Percentiles rank a stretch among this genome's conserved stretches.
Conservation (phyloP, 2,113 vertebrate species). For the Zosterops lateralis region DNA sequence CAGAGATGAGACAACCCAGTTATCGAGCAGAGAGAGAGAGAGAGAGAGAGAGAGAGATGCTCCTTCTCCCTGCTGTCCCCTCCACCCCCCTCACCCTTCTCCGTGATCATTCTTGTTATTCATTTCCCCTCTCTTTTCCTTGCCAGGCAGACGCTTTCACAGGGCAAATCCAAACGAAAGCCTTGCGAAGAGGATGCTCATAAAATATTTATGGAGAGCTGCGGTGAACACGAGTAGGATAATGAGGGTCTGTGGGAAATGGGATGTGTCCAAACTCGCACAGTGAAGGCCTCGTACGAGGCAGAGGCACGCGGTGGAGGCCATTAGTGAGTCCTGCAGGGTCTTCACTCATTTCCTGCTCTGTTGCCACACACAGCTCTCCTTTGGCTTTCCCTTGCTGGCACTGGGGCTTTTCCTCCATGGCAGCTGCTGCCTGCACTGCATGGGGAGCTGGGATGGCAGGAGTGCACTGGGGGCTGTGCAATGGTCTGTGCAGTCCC, state of each 20-base stretch:
- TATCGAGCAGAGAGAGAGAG: not conserved
- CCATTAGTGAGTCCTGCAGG: constrained; percentile 29
- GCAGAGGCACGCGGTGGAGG: not conserved
- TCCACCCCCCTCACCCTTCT: not conserved
- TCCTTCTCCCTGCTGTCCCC: not conserved
- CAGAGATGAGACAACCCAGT: not conserved
- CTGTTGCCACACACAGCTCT: not conserved
- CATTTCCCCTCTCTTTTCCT: not conserved
- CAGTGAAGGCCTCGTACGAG: constrained; percentile 28
- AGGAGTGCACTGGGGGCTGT: not conserved
- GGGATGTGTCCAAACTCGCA: constrained; percentile 51
- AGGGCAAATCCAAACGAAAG: constrained; percentile 27
- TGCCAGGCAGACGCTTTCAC: not conserved
- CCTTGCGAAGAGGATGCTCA: constrained; percentile 57
- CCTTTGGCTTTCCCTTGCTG: not conserved
- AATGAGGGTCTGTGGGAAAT: constrained; percentile 69
- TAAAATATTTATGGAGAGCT: constrained; percentile 64
- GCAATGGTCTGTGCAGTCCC: too few relatives aligned
- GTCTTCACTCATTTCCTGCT: constrained; percentile 1
- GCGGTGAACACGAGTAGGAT: constrained; percentile 50
- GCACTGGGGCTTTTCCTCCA: not conserved
- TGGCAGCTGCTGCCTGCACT: not conserved
- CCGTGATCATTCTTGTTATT: not conserved
- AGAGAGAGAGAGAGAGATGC: not conserved
- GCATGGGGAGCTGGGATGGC: accelerated